These are phyloP conservation scores for Trachymyrmex septentrionalis DNA, from an alignment of 1,140 invertebrate species.

Conservation along the genomic window DNA sequence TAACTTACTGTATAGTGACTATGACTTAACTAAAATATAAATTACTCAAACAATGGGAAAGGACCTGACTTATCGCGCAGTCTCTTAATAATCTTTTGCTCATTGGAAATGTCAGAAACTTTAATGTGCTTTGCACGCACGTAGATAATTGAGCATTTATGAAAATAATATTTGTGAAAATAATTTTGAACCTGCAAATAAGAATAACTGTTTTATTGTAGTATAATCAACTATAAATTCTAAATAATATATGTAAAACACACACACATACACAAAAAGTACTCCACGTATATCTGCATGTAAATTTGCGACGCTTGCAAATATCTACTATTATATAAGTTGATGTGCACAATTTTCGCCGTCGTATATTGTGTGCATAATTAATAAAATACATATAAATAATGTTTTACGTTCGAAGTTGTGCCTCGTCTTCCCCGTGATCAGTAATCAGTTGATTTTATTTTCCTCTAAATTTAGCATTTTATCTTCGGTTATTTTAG, in stretches of 20 bases:
- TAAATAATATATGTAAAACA: background rate
- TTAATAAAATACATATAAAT: background rate
- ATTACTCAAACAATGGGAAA: background rate
- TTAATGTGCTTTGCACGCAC: background rate
- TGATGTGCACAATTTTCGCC: background rate
- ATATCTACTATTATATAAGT: background rate
- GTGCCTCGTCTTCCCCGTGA: background rate
- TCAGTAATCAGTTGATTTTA: background rate
- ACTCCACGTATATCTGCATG: background rate
- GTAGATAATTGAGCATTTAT: background rate
- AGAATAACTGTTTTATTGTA: background rate
- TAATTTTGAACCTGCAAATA: background rate
- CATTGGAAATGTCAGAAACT: constrained; percentile 9
- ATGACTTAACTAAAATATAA: constrained; percentile 10
- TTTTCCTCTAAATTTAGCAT: background rate
- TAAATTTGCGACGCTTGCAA: background rate
- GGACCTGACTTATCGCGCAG: background rate
- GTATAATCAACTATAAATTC: background rate
- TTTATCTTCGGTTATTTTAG: background rate
- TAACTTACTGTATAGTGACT: constrained; percentile 12
- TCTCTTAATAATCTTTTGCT: constrained; percentile 17
- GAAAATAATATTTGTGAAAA: background rate
- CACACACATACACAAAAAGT: too few relatives aligned
- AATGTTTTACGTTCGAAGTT: background rate
- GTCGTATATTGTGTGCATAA: background rate